Conservation (phyloP, 2,888 invertebrate species). For the Coelogynopora nodosa region DNA sequence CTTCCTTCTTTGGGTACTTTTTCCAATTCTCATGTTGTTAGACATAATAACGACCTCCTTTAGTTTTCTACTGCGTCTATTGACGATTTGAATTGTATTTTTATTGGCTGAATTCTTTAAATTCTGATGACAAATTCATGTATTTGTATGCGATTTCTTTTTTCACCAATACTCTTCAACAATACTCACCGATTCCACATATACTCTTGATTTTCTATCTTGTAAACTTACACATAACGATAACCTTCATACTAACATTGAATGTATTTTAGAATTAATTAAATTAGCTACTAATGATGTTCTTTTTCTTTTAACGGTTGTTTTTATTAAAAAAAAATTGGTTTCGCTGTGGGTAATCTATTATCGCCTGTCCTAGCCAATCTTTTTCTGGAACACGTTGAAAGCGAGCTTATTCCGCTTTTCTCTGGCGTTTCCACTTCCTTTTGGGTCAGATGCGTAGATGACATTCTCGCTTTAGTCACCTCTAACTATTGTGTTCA, state of each 20-base stretch:
- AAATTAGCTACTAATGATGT: neutral
- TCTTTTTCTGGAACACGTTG: constrained; percentile 12
- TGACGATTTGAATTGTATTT: too few relatives aligned
- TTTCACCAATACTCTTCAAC: neutral
- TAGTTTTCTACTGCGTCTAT: too few relatives aligned
- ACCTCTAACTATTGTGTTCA: neutral
- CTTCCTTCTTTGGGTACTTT: neutral
- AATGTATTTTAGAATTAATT: neutral
- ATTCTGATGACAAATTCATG: neutral
- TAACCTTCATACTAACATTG: neutral
- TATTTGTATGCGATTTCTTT: constrained; percentile 9
- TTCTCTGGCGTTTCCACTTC: neutral
- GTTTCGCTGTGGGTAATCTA: constrained; percentile 9
- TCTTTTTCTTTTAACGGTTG: neutral
- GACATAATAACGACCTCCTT: neutral
- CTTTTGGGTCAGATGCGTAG: neutral
- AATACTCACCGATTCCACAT: too few relatives aligned
- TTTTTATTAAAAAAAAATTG: neutral
- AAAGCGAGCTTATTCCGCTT: neutral
- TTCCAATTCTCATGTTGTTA: neutral
- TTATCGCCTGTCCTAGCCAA: neutral
- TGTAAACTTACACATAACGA: neutral
- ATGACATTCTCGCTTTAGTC: constrained; percentile 2
- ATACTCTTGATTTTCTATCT: constrained; percentile 13
- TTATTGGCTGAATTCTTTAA: too few relatives aligned